phyloP scores from a whole-genome alignment of 2,888 invertebrate species.

The Drosophila gaucha region DNA sequence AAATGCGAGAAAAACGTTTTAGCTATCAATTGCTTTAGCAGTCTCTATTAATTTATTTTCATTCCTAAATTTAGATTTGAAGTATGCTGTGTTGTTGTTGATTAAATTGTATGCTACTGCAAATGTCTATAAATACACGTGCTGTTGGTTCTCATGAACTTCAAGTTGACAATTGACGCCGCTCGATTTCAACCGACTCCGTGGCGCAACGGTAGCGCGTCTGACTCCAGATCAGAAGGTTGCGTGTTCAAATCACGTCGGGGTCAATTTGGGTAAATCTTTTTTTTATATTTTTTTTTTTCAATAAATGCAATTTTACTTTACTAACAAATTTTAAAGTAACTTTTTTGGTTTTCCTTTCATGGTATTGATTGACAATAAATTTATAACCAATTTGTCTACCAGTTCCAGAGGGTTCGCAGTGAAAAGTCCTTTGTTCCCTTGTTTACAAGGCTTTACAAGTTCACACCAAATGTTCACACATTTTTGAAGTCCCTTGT shows the following conservation, averaged over 20 bases:
- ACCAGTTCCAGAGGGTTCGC: not conserved
- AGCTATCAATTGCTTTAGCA: constrained; percentile 6
- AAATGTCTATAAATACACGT: not conserved
- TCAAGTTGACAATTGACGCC: constrained; percentile 12
- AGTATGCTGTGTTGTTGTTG: not conserved
- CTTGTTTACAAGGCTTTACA: constrained; percentile 30
- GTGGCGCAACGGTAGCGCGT: constrained; percentile 76
- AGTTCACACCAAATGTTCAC: constrained; percentile 71
- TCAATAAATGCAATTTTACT: not conserved
- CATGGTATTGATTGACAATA: not conserved
- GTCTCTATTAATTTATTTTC: constrained; percentile 10
- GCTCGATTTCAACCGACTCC: constrained; percentile 38
- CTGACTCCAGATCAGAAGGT: constrained; percentile 77
- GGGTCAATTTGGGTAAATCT: constrained; percentile 39
- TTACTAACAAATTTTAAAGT: not conserved
- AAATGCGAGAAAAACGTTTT: not conserved
- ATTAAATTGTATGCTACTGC: not conserved
- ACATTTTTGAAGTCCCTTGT: constrained; percentile 26
- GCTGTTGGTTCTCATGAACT: not conserved
- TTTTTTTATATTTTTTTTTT: constrained; percentile 8
- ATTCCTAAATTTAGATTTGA: not conserved
- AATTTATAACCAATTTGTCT: not conserved
- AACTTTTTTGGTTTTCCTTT: not conserved
- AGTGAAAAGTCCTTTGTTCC: not conserved
- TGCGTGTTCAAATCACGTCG: constrained; percentile 78